Conservation (phyloP, 2,113 vertebrate species). For the Aphyosemion australe region DNA sequence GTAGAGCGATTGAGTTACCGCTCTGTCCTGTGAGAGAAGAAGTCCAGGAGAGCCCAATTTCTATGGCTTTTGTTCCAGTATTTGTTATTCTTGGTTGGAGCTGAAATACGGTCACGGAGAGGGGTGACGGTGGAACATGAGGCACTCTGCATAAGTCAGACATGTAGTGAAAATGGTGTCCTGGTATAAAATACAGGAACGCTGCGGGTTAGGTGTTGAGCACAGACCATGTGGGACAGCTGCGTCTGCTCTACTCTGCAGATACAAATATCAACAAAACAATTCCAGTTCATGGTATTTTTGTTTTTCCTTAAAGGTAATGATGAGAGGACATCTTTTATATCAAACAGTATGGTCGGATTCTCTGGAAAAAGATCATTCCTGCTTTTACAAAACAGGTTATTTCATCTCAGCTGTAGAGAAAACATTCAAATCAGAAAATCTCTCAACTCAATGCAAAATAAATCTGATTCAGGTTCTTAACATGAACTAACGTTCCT, state of each 20-base stretch:
- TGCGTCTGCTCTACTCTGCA: background rate
- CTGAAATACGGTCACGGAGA: constrained; percentile 30
- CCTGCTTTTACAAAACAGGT: constrained; percentile 36
- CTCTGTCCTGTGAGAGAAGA: constrained; percentile 34
- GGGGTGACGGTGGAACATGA: constrained; percentile 46
- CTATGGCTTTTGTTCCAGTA: constrained; percentile 78
- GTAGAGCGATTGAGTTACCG: constrained; percentile 26
- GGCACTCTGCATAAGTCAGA: constrained; percentile 68
- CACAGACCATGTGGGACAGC: constrained; percentile 18
- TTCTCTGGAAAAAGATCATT: constrained; percentile 8
- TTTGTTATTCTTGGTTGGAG: constrained; percentile 53
- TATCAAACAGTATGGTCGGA: constrained; percentile 18
- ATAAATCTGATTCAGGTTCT: constrained; percentile 14
- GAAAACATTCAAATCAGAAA: constrained; percentile 22
- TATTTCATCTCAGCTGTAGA: constrained; percentile 13
- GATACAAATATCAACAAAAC: constrained; percentile 31
- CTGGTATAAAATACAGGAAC: constrained; percentile 38
- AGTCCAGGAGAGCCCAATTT: constrained; percentile 48
- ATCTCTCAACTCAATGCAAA: constrained; percentile 7
- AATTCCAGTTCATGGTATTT: constrained; percentile 28
- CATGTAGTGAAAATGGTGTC: constrained; percentile 35
- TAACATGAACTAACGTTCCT: constrained; percentile 51
- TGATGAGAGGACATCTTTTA: constrained; percentile 28
- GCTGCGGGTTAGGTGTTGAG: constrained; percentile 18
- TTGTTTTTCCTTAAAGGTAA: constrained; percentile 18